These are phyloP conservation scores for Sebastes oblongus DNA, from an alignment of 2,797 vertebrate genomes.

Conservation along the genomic window DNA sequence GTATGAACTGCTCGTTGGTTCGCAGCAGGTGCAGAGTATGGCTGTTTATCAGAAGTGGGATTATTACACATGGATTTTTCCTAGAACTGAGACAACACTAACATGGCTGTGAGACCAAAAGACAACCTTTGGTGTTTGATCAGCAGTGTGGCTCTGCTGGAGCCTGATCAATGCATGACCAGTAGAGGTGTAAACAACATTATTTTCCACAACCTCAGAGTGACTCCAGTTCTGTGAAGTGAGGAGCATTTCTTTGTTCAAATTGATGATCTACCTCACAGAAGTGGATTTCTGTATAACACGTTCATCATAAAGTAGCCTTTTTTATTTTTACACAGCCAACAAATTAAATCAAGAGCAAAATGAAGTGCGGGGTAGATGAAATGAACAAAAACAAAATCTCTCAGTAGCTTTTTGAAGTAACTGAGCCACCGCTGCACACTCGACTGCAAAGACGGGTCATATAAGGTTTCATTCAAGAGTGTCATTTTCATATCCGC, in stretches of 20 bases:
- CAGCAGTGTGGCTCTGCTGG: background rate
- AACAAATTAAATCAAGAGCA: background rate
- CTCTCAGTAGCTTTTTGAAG: background rate
- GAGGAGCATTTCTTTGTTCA: background rate
- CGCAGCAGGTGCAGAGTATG: background rate
- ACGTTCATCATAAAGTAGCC: no score
- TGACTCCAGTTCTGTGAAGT: background rate
- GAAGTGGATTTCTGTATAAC: background rate
- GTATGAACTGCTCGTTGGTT: background rate
- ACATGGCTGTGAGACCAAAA: background rate
- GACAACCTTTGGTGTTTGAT: background rate
- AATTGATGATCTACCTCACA: background rate
- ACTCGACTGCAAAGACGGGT: background rate
- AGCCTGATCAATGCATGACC: background rate
- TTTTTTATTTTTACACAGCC: background rate
- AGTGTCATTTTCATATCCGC: background rate
- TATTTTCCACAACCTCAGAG: background rate
- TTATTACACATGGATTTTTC: constrained; percentile 7
- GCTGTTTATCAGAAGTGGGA: background rate
- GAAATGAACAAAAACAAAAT: background rate
- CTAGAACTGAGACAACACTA: background rate
- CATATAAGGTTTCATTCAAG: background rate
- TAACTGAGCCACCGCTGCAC: background rate
- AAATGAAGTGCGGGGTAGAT: background rate
- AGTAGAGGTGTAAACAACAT: background rate